Base-by-base conservation (phyloP, 2,797 vertebrate species). In the Melanogrammus aeglefinus region DNA sequence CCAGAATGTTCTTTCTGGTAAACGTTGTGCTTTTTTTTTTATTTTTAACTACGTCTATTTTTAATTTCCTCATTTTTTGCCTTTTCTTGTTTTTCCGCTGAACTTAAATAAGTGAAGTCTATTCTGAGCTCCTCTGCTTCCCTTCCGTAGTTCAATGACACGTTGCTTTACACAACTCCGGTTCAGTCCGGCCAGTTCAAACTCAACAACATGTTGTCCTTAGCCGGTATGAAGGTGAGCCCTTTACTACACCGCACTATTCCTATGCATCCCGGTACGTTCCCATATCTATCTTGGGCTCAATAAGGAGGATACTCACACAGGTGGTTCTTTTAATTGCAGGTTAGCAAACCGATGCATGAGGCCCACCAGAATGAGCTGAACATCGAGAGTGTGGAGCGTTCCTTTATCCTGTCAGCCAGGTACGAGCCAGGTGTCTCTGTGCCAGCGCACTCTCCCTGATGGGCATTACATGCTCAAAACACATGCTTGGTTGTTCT, bases 1-100 rank as follows among this genome's bases (percentile, higher is more conserved):
- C 98, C 74, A 93, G 97, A 81, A 97, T 96, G 96, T 97, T 99
- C 90, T 99, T 99, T 85, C 92, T 99, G 96, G 98, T 99, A 94
- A 36, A 73, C 29, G 2, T 69, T 27, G 18, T 66, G n/a, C n/a
- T n/a, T n/a, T 3, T 24, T 27, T 66, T 69, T 69, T 69, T 10
- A 31, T 35, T 10, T 35, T 29, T 36, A 27, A 29, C 24, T 27
- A n/a, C 27, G 44, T 29, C 16, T 27, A 31, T 41, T 72, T 51
- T 51, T 18, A 18, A 27, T 24, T 24, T 74, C 47, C n/a, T 3
- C 36, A 39, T 74, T 12, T 29, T 29, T 18, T 13, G 18, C 13
- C 27, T 47, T 29, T 70, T 38, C 44, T 35, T 35, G 63, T 41
- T 73, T 47, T 39, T 75, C 47, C 41, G 1, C 39, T 72, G 38